Base-by-base conservation (phyloP, 2,113 vertebrate species). In the Podarcis raffonei region DNA sequence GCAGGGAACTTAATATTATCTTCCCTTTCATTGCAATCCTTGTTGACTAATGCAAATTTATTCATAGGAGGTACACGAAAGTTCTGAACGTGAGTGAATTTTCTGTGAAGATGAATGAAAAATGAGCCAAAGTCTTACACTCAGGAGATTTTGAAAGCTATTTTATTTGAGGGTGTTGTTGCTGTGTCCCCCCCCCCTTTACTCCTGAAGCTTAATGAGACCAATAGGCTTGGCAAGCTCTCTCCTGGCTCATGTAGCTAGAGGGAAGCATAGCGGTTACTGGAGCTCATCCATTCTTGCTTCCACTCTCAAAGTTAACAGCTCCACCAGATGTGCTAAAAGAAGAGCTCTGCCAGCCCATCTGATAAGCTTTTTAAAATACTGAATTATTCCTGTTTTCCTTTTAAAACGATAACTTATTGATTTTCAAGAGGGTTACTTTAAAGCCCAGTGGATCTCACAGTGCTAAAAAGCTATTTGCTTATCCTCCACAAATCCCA, bases 261-360 rank as follows among this genome's bases (percentile, higher is more conserved):
- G 81, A 89, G 89, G 85, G 86, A 94, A 91, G 84, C 65, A 32
- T 30, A 86, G 84, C 83, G 94, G 68, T 87, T 89, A 35, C 90
- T 91, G 87, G 88, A 95, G 83, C 86, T 89, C 86, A 95, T 95
- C 92, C 93, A 93, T 95, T 90, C 92, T 83, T 81, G 85, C 5
- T 6, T 94, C 27, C 3, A 87, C 89, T 94, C 87, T 95, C 87
- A 93, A 92, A 92, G 92, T 91, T 78, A 94, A 87, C 83, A 93
- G 81, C 66, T 95, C 84, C 88, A 92, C 90, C 92, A 96, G 94
- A 96, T 95, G 90, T 94, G 90, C 85, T 96, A 94, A 93, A 90
- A 78, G 86, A 94, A 81, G 18, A 93, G 22, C 87, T 93, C 89
- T 94, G 94, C 91, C 89, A 92, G 88, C 65, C 79, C 1, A 1